Conservation (phyloP, 2,113 vertebrate genomes). For the Thermophis baileyi region DNA sequence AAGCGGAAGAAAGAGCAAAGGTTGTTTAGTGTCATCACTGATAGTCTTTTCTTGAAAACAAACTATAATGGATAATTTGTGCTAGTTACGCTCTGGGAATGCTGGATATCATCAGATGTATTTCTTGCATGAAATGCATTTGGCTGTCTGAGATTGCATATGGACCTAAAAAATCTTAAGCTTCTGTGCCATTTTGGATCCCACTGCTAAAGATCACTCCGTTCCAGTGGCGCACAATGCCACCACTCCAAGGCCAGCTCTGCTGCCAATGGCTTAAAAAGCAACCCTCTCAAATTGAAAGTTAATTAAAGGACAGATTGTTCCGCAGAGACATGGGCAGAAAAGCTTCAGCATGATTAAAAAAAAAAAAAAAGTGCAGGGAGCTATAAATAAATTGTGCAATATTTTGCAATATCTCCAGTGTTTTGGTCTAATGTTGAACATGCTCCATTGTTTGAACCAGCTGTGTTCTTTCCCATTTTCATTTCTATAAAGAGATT, state of each 20-base stretch:
- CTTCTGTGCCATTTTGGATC: conserved; percentile 7
- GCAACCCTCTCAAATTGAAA: conserved; percentile 53
- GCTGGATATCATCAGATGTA: neutral
- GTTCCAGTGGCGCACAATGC: conserved; percentile 38
- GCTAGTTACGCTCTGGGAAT: conserved; percentile 1
- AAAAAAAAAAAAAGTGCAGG: conserved; percentile 72
- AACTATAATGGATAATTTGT: neutral
- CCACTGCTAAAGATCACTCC: conserved; percentile 26
- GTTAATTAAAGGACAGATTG: conserved; percentile 72
- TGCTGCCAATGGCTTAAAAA: conserved; percentile 57
- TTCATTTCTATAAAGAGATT: conserved; percentile 77
- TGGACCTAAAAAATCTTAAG: neutral
- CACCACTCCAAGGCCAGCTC: conserved; percentile 43
- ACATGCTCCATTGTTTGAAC: conserved; percentile 77
- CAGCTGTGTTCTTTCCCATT: conserved; percentile 83
- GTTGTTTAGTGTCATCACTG: conserved; percentile 6
- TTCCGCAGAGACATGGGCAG: conserved; percentile 66
- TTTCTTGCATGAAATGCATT: conserved; percentile 13
- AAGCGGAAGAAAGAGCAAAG: conserved; percentile 1
- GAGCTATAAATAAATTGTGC: conserved; percentile 79
- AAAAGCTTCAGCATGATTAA: conserved; percentile 71
- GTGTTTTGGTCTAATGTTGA: conserved; percentile 81
- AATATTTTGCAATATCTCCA: conserved; percentile 83
- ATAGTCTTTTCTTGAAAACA: neutral
- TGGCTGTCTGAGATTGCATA: conserved; percentile 40